Evolutionary conservation across 2,888 invertebrate genomes (phyloP), one percentile per base, ranked within the genome.

Genomic region (Tiphia femorata): DNA sequence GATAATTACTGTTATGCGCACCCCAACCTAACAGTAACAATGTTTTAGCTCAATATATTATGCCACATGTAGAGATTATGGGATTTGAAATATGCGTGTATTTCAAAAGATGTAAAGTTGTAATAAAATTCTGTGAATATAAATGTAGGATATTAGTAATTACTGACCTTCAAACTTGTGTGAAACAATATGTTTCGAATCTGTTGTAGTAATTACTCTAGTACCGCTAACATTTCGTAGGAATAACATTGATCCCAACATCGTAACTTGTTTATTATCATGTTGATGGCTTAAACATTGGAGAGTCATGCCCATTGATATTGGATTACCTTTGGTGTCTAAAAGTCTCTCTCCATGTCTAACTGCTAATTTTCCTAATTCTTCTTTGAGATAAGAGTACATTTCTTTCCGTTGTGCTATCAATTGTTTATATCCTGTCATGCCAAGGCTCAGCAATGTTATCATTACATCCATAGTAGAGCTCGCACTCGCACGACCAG

Each of bases 391-490:
- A 76, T 91, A 89, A n/a, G 84, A 79, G 73, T 87, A 91, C 79
- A 87, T 85, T 48, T 86, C 84, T 73, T 89, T 88, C 23, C 91
- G 85, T 58, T 89, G 85, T 19, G 84, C 80, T n/a, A 90, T 83
- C 17, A 91, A 78, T 42, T 86, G 83, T 68, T 87, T 85, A 75
- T 90, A 92, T 1, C 91, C 91, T 42, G 83, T 84, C 67, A 86
- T 85, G 2, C 94, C 93, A 60, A 93, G 83, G 8, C 89, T 88
- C 33, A 94, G 82, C 10, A 94, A 80, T 0, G 93, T 94, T 76
- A 94, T 92, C 75, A 93, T 89, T 5, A 92, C 86, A 81, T 94
- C 93, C 65, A 92, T 84, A 0, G 89, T 87, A 49, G 92, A 91
- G 49, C 90, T 88, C 6, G 88, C 87, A 20, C 92, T 92, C 2